Evolutionary conservation across 2,888 invertebrate species (phyloP), one percentile per base, ranked within the genome.

Genomic region (Melieria omissa): DNA sequence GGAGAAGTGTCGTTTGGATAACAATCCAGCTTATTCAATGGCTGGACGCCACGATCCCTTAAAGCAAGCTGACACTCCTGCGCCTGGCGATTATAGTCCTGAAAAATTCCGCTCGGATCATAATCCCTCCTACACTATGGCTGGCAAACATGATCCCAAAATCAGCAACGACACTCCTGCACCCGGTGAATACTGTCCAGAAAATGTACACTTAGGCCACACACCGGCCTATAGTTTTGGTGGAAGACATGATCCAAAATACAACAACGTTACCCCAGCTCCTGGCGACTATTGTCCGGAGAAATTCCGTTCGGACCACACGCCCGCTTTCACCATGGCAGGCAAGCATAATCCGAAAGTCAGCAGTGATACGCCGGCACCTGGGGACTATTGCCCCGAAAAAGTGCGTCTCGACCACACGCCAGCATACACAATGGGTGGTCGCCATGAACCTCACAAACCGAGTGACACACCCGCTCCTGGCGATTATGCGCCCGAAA

Each of bases 271-370:
- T 73, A 89, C 88, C 16, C 92, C 92, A 78, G 91, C 90, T 81
- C 92, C 92, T 42, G 90, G 90, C 72, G 88, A 89, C n/a, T 92
- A 92, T 73, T 88, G 88, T 78, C 88, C 90, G n/a, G 91, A 91
- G 74, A 90, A 80, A 52, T 54, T 70, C 16, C 74, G 75, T 57
- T 58, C 77, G 6, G 76, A 78, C 71, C 67, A 78, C 14, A 89
- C 89, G 12, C 88, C 86, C 7, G 76, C 85, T 3, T 90, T 89
- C 66, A 77, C 44, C 88, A 89, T 66, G 88, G 92, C 93, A 45
- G 84, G 88, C 12, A 91, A 89, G 81, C 86, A 88, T 12, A 73
- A 88, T 44, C 77, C 84, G 41, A 88, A 88, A 41, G 89, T 89
- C 81, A 87, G 89, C 46, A 89, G 90, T 78, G 89, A 90, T 74